Percentiles rank a stretch among this genome's conserved stretches.
Evolutionary conservation across 2,888 invertebrate species (phyloP).

Genomic region (Aphidoletes aphidimyza): DNA sequence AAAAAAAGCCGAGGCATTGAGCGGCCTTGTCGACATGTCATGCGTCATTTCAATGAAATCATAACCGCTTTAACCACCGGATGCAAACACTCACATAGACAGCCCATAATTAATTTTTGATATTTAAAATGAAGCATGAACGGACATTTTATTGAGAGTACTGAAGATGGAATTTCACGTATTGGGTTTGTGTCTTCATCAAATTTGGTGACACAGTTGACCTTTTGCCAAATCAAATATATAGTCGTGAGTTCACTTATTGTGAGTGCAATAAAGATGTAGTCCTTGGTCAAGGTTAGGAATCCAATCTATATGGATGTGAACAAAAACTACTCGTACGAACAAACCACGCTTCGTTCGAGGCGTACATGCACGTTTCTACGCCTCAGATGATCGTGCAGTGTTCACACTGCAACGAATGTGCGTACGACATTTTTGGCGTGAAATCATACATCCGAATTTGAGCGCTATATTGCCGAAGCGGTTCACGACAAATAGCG

Average conservation of each 20-base stretch:
- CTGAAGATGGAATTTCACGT: neutral
- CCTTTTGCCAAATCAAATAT: neutral
- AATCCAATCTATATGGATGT: neutral
- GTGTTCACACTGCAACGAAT: no score
- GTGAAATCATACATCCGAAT: no score
- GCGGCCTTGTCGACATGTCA: constrained; percentile 17
- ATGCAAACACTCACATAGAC: neutral
- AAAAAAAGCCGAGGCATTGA: constrained; percentile 7
- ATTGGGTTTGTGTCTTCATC: no score
- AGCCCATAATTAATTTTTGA: neutral
- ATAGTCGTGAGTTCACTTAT: neutral
- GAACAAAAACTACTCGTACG: no score
- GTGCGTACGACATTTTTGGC: no score
- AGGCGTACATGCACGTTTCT: no score
- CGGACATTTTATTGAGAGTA: neutral
- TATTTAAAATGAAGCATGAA: neutral
- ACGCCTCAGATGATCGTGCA: no score
- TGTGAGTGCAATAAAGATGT: no score
- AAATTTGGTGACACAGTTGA: no score
- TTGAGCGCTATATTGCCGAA: no score
- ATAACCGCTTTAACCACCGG: neutral
- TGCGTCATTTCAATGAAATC: constrained; percentile 19
- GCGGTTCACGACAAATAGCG: no score
- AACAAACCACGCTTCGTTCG: no score
- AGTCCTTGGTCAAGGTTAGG: neutral